Percentiles rank a stretch among this genome's conserved stretches.
phyloP scores from a whole-genome alignment of 1,140 invertebrate species.

The Aphelenchoides avenae region DNA sequence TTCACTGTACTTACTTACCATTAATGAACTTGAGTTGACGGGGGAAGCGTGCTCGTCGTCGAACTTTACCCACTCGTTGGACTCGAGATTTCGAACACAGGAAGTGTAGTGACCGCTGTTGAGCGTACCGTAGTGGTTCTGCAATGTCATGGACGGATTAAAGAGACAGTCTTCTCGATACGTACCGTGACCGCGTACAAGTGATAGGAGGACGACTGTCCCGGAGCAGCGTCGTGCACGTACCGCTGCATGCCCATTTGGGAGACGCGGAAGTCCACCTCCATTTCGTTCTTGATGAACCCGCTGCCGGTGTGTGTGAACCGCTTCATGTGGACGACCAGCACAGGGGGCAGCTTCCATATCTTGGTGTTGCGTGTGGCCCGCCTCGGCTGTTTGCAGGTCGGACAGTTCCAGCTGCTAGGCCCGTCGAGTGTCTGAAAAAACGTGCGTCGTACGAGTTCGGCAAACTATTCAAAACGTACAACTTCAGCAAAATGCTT shows the following conservation, averaged over 20 bases:
- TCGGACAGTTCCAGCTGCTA: constrained; percentile 27
- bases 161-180: neutral
- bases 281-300: constrained; percentile 44
- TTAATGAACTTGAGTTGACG: neutral
- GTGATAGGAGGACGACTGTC: constrained; percentile 14
- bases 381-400: constrained; percentile 13
- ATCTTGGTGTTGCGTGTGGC: constrained; percentile 31
- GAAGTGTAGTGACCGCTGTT: constrained; percentile 34
- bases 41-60: constrained; percentile 15
- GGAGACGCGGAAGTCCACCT: constrained; percentile 24
- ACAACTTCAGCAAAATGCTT: constrained; percentile 15
- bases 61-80: constrained; percentile 25
- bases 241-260: constrained; percentile 22
- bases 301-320: constrained; percentile 26
- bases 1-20: neutral
- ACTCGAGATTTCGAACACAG: constrained; percentile 14
- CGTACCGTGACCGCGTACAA: constrained; percentile 37
- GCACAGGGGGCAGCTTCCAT: constrained; percentile 22
- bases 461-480: too few species aligned
- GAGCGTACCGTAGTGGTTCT: constrained; percentile 24
- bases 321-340: constrained; percentile 42
- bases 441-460: neutral
- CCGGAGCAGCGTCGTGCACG: constrained; percentile 25
- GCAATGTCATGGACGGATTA: neutral
- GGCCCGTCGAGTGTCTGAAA: constrained; percentile 16